Evolutionary conservation across 2,797 vertebrate genomes (phyloP), one percentile per base, ranked within the genome.

Genomic region (Malacoctenus gilli): DNA sequence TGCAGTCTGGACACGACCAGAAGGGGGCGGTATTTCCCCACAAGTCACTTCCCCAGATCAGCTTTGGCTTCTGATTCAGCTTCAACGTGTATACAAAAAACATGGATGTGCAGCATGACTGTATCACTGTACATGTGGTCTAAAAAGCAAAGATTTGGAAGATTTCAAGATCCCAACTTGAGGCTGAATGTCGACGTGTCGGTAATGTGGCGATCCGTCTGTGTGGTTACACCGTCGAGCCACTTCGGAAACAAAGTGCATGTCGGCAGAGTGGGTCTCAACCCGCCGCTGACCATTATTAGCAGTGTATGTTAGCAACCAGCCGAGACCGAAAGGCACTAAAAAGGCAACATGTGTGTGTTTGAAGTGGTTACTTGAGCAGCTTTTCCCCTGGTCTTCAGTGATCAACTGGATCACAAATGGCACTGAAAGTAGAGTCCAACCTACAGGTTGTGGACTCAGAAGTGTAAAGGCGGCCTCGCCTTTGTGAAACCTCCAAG

Each of bases 221-320:
- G 8, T 65, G 59, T 46, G 47, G 25, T 47, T n/a, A 73, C 54
- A 75, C 47, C 46, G 70, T 64, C 76, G 71, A 82, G 79, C 55
- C 23, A 57, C 49, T 41, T 63, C 19, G 58, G 52, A 70, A 63
- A 69, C 65, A 85, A 85, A 84, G 85, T 85, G 86, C 79, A 83
- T 41, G 63, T 77, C 49, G 70, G 59, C 51, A 80, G 58, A 72
- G 14, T 6, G 37, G 35, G 51, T 64, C 58, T 81, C 49, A 46
- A 38, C 48, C 46, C 40, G 51, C 50, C 55, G 35, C 58, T 52
- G 38, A 11, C n/a, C 41, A 54, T 15, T 7, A 50, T 62, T 14
- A 15, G n/a, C 46, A n/a, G n/a, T n/a, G n/a, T n/a, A n/a, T n/a
- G n/a, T n/a, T n/a, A n/a, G n/a, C n/a, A n/a, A n/a, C 15, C 31